These are phyloP conservation scores for Oreohelix idahoensis DNA, from an alignment of 1,140 invertebrate genomes.

Conservation along the genomic window DNA sequence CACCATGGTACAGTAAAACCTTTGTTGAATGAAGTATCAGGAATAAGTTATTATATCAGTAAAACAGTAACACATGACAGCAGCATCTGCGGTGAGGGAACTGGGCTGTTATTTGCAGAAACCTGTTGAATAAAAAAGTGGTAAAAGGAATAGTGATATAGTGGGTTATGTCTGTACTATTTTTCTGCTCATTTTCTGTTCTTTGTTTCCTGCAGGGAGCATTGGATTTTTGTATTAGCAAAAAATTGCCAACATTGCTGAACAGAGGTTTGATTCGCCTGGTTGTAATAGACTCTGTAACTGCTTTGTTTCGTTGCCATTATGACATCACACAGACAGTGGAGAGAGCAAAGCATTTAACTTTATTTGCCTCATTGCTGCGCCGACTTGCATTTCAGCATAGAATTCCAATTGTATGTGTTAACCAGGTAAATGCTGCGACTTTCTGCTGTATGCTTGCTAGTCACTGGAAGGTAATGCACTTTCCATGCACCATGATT, in stretches of 20 bases:
- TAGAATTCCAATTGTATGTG: slow-evolving; percentile 79
- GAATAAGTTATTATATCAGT: no score
- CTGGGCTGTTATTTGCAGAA: no score
- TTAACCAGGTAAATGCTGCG: slow-evolving; percentile 80
- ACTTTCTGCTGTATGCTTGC: neutral
- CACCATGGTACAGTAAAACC: no score
- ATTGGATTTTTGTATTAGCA: slow-evolving; percentile 77
- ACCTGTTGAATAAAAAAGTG: no score
- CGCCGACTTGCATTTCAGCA: slow-evolving; percentile 76
- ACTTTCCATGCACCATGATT: neutral
- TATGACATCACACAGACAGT: slow-evolving; percentile 73
- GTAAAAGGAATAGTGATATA: no score
- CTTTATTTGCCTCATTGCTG: slow-evolving; percentile 76
- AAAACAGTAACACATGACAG: no score
- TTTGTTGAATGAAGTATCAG: no score
- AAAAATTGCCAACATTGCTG: slow-evolving; percentile 75
- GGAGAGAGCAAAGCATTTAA: slow-evolving; percentile 77
- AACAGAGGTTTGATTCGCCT: slow-evolving; percentile 77
- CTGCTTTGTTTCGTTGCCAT: slow-evolving; percentile 81
- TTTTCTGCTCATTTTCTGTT: neutral
- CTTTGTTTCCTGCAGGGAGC: slow-evolving; percentile 72
- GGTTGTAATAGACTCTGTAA: slow-evolving; percentile 84
- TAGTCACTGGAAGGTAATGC: neutral
- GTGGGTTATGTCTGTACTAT: no score
- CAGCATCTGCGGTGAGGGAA: no score